phyloP scores from a whole-genome alignment of 1,140 invertebrate genomes.

The Lordiphosa collinella region DNA sequence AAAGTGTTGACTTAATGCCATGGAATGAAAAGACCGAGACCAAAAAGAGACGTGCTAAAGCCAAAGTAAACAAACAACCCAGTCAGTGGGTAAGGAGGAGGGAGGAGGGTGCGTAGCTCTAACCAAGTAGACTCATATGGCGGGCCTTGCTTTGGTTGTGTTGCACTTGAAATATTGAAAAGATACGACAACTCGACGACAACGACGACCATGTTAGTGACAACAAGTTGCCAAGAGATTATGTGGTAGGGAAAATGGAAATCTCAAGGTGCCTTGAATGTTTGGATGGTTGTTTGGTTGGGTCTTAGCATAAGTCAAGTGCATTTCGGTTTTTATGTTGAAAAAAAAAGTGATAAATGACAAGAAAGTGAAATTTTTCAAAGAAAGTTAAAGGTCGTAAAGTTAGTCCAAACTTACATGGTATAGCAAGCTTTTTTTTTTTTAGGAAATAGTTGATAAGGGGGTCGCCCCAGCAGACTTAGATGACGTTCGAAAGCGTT shows the following conservation, averaged over 20 bases:
- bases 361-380: conserved; percentile 60
- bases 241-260: conserved; percentile 19
- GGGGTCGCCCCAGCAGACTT: too few relatives aligned
- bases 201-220: conserved; percentile 22
- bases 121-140: conserved; percentile 5
- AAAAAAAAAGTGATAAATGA: conserved; percentile 31
- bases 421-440: too few relatives aligned
- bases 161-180: conserved; percentile 26
- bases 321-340: conserved; percentile 23
- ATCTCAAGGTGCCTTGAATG: conserved; percentile 35
- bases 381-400: conserved; percentile 56
- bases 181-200: background rate
- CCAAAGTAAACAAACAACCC: conserved; percentile 41
- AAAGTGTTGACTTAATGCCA: conserved; percentile 41
- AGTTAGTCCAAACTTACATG: background rate
- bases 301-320: conserved; percentile 58
- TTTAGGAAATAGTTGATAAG: too few relatives aligned
- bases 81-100: background rate
- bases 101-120: background rate
- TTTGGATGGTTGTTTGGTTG: conserved; percentile 21
- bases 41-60: conserved; percentile 23
- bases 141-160: conserved; percentile 27
- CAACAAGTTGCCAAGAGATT: conserved; percentile 30
- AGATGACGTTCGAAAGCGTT: too few relatives aligned
- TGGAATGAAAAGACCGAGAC: conserved; percentile 1